phyloP scores from a whole-genome alignment of 2,797 vertebrate species.

The Paramormyrops hopkinsi region DNA sequence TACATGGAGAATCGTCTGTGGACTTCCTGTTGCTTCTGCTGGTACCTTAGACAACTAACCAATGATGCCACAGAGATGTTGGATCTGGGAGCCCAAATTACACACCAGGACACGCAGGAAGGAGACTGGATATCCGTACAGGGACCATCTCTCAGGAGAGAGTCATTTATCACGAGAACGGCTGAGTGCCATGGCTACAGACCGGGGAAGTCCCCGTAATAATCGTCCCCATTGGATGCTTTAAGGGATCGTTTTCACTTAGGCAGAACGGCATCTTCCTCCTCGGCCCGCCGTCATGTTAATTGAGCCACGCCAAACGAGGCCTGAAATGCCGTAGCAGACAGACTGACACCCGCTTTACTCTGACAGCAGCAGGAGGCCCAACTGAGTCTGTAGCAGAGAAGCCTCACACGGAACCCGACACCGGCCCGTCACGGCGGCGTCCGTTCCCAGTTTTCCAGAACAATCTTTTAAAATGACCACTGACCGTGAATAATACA shows the following conservation, averaged over 20 bases:
- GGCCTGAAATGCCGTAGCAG: constrained; percentile 36
- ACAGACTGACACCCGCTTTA: background rate
- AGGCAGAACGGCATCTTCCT: constrained; percentile 53
- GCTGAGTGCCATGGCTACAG: constrained; percentile 49
- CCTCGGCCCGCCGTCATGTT: constrained; percentile 54
- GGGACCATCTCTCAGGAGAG: constrained; percentile 50
- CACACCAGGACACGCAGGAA: constrained; percentile 38
- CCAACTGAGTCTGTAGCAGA: background rate
- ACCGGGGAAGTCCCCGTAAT: constrained; percentile 52
- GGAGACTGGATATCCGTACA: background rate
- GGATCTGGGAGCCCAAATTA: background rate
- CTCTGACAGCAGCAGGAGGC: background rate
- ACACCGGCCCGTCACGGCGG: background rate
- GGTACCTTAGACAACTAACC: constrained; percentile 43
- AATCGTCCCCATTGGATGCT: constrained; percentile 64
- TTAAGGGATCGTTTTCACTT: constrained; percentile 57
- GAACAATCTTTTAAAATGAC: background rate
- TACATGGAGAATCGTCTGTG: background rate
- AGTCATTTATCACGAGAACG: constrained; percentile 57
- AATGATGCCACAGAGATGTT: constrained; percentile 45
- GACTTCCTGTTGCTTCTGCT: background rate
- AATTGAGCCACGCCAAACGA: constrained; percentile 63
- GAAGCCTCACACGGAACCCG: background rate
- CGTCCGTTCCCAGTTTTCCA: background rate
- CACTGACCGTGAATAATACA: background rate